Evolutionary conservation across 1,140 invertebrate genomes (phyloP).

Genomic region (Sycobia sp.): DNA sequence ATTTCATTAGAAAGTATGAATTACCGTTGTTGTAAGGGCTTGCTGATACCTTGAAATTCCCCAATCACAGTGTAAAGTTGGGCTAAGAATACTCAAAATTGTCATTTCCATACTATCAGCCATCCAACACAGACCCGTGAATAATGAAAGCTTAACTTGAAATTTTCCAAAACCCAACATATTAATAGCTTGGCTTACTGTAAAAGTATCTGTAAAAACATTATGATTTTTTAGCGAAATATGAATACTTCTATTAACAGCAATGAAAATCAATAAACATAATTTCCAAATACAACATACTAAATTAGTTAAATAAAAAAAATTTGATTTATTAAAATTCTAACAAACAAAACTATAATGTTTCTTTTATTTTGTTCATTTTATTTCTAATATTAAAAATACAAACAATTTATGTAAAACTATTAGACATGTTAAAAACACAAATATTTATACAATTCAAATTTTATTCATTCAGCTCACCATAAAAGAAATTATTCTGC

Average conservation of each 20-base stretch:
- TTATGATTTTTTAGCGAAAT: not conserved
- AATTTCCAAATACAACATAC: not conserved
- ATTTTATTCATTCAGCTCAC: slow-evolving; percentile 28
- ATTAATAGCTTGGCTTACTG: slow-evolving; percentile 94
- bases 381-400: not conserved
- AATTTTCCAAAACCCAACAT: slow-evolving; percentile 94
- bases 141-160: slow-evolving; percentile 87
- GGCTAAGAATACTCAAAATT: slow-evolving; percentile 90
- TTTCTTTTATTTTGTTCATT: not conserved
- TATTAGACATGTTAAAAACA: too few species aligned
- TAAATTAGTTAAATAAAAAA: not conserved
- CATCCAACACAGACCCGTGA: slow-evolving; percentile 92
- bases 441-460: slow-evolving; percentile 14
- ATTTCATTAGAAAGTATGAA: slow-evolving; percentile 19
- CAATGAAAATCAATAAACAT: not conserved
- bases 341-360: not conserved
- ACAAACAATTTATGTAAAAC: not conserved
- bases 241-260: not conserved
- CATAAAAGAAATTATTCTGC: slow-evolving; percentile 27
- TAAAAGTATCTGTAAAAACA: slow-evolving; percentile 79
- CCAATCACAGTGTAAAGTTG: slow-evolving; percentile 93
- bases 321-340: not conserved
- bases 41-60: slow-evolving; percentile 81
- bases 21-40: slow-evolving; percentile 76
- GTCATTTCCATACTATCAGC: slow-evolving; percentile 99